Conservation (phyloP, 1,140 invertebrate genomes). For the Leptopilina boulardi region DNA sequence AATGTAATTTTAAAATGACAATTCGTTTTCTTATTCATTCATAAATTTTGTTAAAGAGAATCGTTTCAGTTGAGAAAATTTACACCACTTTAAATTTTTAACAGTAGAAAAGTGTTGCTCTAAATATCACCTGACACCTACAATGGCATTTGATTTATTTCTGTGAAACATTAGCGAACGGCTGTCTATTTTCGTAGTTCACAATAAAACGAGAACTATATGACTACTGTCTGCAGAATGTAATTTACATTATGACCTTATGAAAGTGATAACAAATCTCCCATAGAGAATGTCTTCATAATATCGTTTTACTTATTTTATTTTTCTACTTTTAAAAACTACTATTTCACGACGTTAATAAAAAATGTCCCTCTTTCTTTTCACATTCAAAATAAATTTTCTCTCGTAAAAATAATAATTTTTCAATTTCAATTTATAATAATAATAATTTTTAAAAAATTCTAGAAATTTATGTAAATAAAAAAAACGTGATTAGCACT, state of each 20-base stretch:
- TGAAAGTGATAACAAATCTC: neutral
- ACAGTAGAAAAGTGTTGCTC: neutral
- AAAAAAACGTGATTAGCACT: neutral
- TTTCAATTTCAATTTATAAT: too few relatives aligned
- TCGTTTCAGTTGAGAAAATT: neutral
- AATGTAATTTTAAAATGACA: constrained; percentile 15
- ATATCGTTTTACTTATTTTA: too few relatives aligned
- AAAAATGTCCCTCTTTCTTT: too few relatives aligned
- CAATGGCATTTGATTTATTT: constrained; percentile 15
- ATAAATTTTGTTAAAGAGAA: neutral
- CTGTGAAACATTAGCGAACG: neutral
- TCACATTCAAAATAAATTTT: too few relatives aligned
- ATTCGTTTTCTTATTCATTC: neutral
- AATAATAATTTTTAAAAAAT: too few relatives aligned
- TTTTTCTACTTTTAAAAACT: too few relatives aligned
- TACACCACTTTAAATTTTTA: neutral
- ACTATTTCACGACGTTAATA: too few relatives aligned
- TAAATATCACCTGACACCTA: constrained; percentile 2
- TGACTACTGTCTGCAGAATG: neutral
- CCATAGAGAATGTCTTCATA: neutral
- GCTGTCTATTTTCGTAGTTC: neutral
- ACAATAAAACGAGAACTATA: neutral
- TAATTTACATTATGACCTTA: neutral
- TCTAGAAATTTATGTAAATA: neutral
- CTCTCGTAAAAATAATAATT: too few relatives aligned